phyloP scores from a whole-genome alignment of 2,113 vertebrate genomes.

The Phocoena sinus region DNA sequence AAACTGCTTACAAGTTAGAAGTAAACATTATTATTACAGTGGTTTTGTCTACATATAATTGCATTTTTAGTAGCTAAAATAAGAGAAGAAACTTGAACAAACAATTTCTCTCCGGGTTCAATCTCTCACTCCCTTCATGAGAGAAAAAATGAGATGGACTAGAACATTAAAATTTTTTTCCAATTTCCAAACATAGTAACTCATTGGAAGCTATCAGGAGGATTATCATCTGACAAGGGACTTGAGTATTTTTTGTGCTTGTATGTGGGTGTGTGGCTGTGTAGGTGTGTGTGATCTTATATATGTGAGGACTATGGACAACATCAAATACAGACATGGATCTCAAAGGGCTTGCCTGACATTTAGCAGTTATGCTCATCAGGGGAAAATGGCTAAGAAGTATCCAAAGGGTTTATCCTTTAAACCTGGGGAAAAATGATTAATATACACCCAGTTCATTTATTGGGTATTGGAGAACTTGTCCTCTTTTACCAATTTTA shows the following conservation, averaged over 20 bases:
- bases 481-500: background rate
- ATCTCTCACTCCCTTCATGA: background rate
- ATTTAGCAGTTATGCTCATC: background rate
- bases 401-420: background rate
- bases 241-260: background rate
- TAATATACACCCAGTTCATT: background rate
- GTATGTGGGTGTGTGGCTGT: background rate
- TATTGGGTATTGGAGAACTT: background rate
- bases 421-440: background rate
- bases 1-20: background rate
- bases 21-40: background rate
- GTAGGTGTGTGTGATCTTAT: background rate
- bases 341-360: background rate
- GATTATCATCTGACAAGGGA: background rate
- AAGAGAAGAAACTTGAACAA: background rate
- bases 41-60: background rate
- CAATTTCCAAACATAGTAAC: background rate
- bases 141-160: background rate
- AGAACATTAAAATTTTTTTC: background rate
- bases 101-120: rapidly evolving
- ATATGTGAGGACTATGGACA: background rate
- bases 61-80: background rate
- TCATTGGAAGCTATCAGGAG: background rate
- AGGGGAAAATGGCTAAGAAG: background rate
- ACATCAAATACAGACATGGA: background rate